phyloP scores from a whole-genome alignment of 2,113 vertebrate species.

The Podarcis muralis region DNA sequence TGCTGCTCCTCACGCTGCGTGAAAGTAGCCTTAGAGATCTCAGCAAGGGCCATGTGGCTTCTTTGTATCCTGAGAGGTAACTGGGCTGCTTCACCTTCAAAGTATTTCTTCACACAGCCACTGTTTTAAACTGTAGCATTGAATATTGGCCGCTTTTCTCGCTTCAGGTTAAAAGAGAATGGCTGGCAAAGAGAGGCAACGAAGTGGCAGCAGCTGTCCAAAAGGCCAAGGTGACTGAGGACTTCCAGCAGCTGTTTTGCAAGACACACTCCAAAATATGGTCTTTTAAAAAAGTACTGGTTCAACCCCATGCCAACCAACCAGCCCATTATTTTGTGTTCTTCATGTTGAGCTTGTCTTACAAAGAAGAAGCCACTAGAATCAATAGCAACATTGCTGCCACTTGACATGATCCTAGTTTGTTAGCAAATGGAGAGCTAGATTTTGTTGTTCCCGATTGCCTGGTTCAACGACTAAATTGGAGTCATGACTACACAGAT shows the following conservation, averaged over 20 bases:
- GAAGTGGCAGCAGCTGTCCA: constrained; percentile 8
- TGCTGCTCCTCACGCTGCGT: not conserved
- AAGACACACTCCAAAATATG: not conserved
- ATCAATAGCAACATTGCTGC: not conserved
- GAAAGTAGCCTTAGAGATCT: not conserved
- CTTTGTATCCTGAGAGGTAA: not conserved
- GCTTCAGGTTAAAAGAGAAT: constrained; percentile 24
- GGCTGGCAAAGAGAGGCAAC: not conserved
- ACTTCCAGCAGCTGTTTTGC: constrained; percentile 38
- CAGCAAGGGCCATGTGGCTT: not conserved
- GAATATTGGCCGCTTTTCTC: constrained; percentile 35
- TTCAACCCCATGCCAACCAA: not conserved
- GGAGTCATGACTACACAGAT: too few species aligned
- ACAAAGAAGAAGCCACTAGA: not conserved
- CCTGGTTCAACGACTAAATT: not conserved
- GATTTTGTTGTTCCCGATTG: not conserved
- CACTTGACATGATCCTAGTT: not conserved
- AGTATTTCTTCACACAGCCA: constrained; percentile 12
- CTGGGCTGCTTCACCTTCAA: constrained; percentile 3
- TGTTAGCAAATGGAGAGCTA: not conserved
- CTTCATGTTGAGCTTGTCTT: not conserved
- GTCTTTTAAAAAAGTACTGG: not conserved
- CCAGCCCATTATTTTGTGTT: not conserved
- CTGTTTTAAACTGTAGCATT: constrained; percentile 40
- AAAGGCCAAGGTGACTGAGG: not conserved